Evolutionary conservation across 2,888 invertebrate species (phyloP).

Genomic region (Lasioglossum lativentre): DNA sequence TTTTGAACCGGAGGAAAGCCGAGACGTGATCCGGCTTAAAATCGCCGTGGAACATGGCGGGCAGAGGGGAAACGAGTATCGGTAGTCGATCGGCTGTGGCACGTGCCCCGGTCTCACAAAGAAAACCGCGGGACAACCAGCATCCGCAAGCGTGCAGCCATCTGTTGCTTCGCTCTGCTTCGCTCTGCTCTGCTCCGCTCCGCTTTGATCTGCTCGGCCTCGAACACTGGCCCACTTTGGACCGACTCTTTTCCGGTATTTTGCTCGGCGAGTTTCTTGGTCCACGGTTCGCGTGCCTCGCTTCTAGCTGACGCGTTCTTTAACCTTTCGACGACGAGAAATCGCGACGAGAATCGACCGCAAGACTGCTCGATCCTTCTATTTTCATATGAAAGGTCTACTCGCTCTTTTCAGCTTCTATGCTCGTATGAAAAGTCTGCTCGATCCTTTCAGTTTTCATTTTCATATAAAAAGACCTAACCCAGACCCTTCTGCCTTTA

Average conservation of each 20-base stretch:
- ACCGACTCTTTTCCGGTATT: not conserved
- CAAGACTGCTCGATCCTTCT: too few species aligned
- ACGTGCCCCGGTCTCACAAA: constrained; percentile 71
- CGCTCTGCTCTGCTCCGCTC: not conserved
- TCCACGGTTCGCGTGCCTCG: not conserved
- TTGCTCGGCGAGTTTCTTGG: not conserved
- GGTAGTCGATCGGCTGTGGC: constrained; percentile 44
- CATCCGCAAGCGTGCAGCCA: constrained; percentile 68
- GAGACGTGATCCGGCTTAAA: constrained; percentile 44
- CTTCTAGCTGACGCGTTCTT: not conserved
- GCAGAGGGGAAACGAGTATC: not conserved
- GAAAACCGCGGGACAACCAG: constrained; percentile 56
- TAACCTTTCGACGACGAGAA: not conserved
- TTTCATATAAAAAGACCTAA: too few species aligned
- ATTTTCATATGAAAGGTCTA: too few species aligned
- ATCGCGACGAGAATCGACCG: too few species aligned
- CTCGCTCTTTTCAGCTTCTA: too few species aligned
- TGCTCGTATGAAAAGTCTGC: too few species aligned
- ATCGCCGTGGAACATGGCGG: not conserved
- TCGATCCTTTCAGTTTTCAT: too few species aligned
- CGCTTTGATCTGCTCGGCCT: not conserved
- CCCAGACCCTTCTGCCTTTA: too few species aligned
- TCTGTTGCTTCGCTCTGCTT: constrained; percentile 57
- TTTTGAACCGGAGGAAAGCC: constrained; percentile 31
- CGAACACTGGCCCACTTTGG: not conserved